phyloP scores from a whole-genome alignment of 1,140 invertebrate genomes.

The Drosophila funebris region DNA sequence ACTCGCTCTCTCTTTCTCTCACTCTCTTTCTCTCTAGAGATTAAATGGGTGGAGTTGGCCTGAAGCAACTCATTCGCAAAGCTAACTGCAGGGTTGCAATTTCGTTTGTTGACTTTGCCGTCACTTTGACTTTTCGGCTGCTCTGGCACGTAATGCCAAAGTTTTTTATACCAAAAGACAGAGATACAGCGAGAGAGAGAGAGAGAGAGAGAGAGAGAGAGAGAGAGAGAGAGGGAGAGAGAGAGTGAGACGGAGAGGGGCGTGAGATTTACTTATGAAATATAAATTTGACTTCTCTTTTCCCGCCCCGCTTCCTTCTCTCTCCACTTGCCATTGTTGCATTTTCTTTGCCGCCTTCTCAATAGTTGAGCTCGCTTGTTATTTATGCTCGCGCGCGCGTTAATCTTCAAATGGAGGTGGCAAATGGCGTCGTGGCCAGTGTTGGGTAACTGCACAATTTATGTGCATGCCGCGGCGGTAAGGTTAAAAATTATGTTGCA shows the following conservation, averaged over 20 bases:
- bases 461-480: conserved; percentile 45
- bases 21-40: conserved; percentile 24
- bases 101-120: conserved; percentile 64
- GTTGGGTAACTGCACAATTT: conserved; percentile 48
- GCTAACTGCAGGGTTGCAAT: conserved; percentile 55
- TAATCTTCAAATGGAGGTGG: conserved; percentile 46
- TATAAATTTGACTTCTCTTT: conserved; percentile 54
- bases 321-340: conserved; percentile 20
- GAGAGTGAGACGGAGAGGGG: too few relatives aligned
- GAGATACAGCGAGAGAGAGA: background rate
- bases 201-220: too few relatives aligned
- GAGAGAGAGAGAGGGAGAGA: too few relatives aligned
- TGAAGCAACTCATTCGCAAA: conserved; percentile 29
- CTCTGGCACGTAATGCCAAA: conserved; percentile 50
- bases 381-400: conserved; percentile 59
- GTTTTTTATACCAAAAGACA: conserved; percentile 32
- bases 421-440: conserved; percentile 13
- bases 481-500: conserved; percentile 65
- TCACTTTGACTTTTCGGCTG: conserved; percentile 57
- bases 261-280: conserved; percentile 63
- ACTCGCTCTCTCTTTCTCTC: background rate
- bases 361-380: conserved; percentile 58
- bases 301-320: conserved; percentile 1
- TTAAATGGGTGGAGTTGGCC: conserved; percentile 9
- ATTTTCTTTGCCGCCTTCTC: conserved; percentile 28